phyloP scores from a whole-genome alignment of 2,888 invertebrate genomes.

The Microchrysa polita region DNA sequence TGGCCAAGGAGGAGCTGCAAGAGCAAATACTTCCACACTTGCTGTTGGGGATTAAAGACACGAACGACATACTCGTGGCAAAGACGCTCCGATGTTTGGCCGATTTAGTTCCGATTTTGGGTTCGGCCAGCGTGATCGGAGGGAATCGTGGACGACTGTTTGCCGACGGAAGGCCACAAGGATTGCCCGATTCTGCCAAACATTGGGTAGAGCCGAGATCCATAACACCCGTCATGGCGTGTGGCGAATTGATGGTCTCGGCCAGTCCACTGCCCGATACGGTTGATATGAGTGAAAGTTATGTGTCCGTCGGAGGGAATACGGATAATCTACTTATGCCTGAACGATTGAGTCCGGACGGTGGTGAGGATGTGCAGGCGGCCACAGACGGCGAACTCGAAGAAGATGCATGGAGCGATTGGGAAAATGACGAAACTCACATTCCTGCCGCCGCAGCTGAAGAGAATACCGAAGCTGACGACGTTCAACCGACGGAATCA shows the following conservation, averaged over 20 bases:
- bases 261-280: conserved; percentile 61
- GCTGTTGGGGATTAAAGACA: conserved; percentile 86
- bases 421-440: conserved; percentile 70
- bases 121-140: conserved; percentile 86
- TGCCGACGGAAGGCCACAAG: conserved; percentile 81
- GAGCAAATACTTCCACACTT: conserved; percentile 86
- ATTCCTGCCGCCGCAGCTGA: conserved; percentile 54
- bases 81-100: conserved; percentile 84
- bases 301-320: conserved; percentile 35
- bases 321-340: conserved; percentile 66
- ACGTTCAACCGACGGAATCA: neutral
- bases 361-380: conserved; percentile 75
- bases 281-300: conserved; percentile 53
- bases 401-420: conserved; percentile 83
- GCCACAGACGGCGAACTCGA: conserved; percentile 66
- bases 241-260: conserved; percentile 59
- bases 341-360: conserved; percentile 83
- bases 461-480: neutral
- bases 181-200: conserved; percentile 53
- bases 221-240: conserved; percentile 61
- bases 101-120: conserved; percentile 84
- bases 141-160: conserved; percentile 84
- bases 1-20: conserved; percentile 80
- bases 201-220: conserved; percentile 62
- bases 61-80: conserved; percentile 82